Evolutionary conservation across 2,888 invertebrate genomes (phyloP).

Genomic region (Agrochola lychnidis): DNA sequence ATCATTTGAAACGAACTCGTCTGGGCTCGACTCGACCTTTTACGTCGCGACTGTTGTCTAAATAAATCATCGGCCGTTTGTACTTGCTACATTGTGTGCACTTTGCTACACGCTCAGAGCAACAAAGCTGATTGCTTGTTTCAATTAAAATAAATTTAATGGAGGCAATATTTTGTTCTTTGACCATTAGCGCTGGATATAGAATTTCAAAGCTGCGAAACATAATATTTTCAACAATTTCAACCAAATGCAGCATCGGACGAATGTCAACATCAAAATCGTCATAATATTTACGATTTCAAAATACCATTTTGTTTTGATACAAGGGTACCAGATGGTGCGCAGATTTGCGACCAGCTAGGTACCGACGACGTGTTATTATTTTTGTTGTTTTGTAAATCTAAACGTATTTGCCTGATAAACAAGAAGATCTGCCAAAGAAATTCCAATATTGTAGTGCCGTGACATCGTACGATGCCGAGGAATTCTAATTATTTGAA

Average conservation of each 20-base stretch:
- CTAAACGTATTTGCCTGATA: constrained; percentile 28
- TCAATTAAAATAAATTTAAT: constrained; percentile 14
- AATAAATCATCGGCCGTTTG: constrained; percentile 4
- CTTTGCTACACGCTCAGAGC: background rate
- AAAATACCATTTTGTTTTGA: constrained; percentile 54
- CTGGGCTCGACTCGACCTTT: constrained; percentile 26
- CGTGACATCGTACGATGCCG: constrained; percentile 6
- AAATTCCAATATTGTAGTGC: constrained; percentile 6
- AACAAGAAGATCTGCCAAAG: constrained; percentile 39
- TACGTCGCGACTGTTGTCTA: constrained; percentile 21
- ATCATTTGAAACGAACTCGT: constrained; percentile 38
- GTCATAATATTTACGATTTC: constrained; percentile 43
- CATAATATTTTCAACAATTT: constrained; percentile 6
- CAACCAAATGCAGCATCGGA: background rate
- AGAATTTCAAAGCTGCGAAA: constrained; percentile 6
- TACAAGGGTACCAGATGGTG: constrained; percentile 46
- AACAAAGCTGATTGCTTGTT: background rate
- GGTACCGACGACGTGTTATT: constrained; percentile 11
- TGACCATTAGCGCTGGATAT: background rate
- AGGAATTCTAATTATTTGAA: constrained; percentile 22
- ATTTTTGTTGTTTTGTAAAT: constrained; percentile 36
- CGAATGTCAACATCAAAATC: constrained; percentile 33
- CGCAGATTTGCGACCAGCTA: constrained; percentile 44
- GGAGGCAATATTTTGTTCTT: background rate
- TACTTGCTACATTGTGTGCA: constrained; percentile 1